Conservation (phyloP, 2,113 vertebrate species). For the Otolemur garnettii region DNA sequence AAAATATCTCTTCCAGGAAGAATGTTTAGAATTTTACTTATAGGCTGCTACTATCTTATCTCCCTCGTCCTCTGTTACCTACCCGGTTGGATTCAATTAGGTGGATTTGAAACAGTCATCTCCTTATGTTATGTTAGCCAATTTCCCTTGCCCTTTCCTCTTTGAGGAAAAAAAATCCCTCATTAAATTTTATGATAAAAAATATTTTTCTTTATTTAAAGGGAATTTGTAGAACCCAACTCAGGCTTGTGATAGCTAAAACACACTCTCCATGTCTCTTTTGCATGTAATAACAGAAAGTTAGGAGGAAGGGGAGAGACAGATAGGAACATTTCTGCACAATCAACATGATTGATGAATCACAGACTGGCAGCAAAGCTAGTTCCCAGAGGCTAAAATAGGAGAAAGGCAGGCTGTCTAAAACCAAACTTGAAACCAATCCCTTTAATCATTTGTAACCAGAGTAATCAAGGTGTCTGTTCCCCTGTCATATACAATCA, state of each 20-base stretch:
- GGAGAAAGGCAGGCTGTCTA: not conserved
- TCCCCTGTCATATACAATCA: not conserved
- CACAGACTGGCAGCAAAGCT: not conserved
- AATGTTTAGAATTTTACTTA: not conserved
- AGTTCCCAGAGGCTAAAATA: not conserved
- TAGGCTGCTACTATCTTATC: not conserved
- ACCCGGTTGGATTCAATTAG: slow-evolving; percentile 56
- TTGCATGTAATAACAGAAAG: not conserved
- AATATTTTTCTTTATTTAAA: slow-evolving; percentile 52
- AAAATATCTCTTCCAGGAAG: not conserved
- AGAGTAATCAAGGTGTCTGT: not conserved
- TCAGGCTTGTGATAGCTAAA: not conserved
- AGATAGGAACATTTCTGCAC: not conserved
- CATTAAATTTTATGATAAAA: slow-evolving; percentile 61
- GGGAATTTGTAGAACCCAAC: not conserved
- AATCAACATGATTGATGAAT: not conserved
- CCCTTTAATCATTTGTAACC: not conserved
- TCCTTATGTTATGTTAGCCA: not conserved
- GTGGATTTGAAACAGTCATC: not conserved
- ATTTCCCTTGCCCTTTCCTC: not conserved
- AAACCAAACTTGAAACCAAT: not conserved
- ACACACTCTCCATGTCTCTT: not conserved
- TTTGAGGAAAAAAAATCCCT: slow-evolving; percentile 32
- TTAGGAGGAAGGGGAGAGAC: not conserved
- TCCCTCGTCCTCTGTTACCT: not conserved